Evolutionary conservation across 1,140 invertebrate species (phyloP).

Genomic region (Hirudo medicinalis): DNA sequence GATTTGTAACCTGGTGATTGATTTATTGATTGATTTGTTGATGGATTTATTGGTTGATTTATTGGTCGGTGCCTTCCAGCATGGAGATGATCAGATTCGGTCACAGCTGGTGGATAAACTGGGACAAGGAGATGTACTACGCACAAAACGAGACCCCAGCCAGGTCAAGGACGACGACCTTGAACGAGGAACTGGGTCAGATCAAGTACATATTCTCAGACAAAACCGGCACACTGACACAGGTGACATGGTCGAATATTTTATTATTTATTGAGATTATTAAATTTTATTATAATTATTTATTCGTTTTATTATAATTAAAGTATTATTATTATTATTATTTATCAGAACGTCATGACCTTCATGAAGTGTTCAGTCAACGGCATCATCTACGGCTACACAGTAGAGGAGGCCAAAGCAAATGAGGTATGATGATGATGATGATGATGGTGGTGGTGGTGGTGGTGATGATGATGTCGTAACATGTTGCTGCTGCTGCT

Average conservation of each 20-base stretch:
- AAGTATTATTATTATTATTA: background rate
- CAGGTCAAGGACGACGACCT: conserved; percentile 88
- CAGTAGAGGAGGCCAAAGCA: conserved; percentile 60
- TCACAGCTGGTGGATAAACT: conserved; percentile 88
- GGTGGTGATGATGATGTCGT: too few relatives aligned
- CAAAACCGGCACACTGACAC: conserved; percentile 94
- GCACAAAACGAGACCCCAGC: conserved; percentile 61
- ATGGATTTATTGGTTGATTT: background rate
- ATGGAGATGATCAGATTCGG: conserved; percentile 88
- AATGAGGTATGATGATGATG: background rate
- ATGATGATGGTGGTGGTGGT: too few relatives aligned
- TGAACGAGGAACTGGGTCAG: conserved; percentile 88
- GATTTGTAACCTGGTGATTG: background rate
- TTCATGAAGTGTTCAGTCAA: conserved; percentile 97
- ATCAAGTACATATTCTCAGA: conserved; percentile 97
- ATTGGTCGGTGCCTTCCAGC: conserved; percentile 40
- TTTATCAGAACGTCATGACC: conserved; percentile 86
- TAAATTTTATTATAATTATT: too few relatives aligned
- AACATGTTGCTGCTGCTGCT: too few relatives aligned
- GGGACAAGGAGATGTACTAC: conserved; percentile 75
- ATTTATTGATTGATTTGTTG: background rate
- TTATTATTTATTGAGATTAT: too few relatives aligned
- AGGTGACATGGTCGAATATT: conserved; percentile 42
- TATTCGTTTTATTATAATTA: too few relatives aligned
- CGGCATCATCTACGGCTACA: conserved; percentile 81